Evolutionary conservation across 2,888 invertebrate species (phyloP).

Genomic region (Drosophila prolongata): DNA sequence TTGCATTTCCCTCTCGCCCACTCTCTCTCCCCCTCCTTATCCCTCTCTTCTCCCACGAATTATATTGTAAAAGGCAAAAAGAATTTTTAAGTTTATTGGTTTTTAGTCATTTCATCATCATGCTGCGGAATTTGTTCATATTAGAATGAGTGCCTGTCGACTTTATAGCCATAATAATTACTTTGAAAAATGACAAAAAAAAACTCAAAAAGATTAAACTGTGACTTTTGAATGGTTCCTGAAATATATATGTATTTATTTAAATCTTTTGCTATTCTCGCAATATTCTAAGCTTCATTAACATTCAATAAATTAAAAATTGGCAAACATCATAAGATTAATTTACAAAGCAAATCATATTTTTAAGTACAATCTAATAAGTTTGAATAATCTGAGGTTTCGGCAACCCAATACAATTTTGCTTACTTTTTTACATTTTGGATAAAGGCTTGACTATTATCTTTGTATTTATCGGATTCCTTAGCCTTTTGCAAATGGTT

Average conservation of each 20-base stretch:
- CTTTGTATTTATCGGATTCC: too few species aligned
- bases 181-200: background rate
- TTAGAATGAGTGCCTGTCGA: constrained; percentile 3
- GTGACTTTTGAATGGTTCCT: constrained; percentile 1
- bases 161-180: constrained; percentile 20
- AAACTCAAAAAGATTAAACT: background rate
- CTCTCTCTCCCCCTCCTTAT: constrained; percentile 2
- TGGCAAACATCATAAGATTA: too few species aligned
- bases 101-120: constrained; percentile 40
- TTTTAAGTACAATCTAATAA: too few species aligned
- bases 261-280: background rate
- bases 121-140: constrained; percentile 20
- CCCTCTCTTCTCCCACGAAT: constrained; percentile 11
- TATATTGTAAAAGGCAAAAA: constrained; percentile 24
- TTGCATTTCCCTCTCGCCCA: constrained; percentile 28
- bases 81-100: constrained; percentile 33
- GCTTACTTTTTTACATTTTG: too few species aligned
- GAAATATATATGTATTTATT: background rate
- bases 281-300: background rate
- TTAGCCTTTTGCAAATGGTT: too few species aligned
- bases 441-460: too few species aligned
- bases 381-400: too few species aligned
- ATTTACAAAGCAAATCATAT: too few species aligned
- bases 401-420: too few species aligned
- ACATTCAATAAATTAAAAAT: background rate